These are phyloP conservation scores for Seladonia tumulorum DNA, from an alignment of 2,888 invertebrate genomes.

Conservation along the genomic window DNA sequence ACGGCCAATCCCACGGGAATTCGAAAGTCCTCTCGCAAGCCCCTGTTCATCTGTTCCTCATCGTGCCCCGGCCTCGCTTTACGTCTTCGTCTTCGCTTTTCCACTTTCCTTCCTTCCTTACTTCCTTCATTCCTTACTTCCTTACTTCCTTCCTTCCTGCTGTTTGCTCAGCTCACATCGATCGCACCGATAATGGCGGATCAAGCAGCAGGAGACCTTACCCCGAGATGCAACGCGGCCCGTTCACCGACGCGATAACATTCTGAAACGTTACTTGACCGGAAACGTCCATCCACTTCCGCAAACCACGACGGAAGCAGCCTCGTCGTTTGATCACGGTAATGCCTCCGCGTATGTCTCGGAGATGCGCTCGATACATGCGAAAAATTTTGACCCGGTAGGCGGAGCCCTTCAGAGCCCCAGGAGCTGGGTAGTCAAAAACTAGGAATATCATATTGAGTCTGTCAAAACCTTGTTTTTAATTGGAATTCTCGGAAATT, in stretches of 20 bases:
- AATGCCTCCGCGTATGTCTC: neutral
- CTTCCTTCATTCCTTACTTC: neutral
- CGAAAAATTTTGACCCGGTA: neutral
- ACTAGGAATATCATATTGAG: neutral
- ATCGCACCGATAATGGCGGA: constrained; percentile 55
- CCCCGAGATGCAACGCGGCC: constrained; percentile 16
- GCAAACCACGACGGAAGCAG: neutral
- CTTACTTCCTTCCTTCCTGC: neutral
- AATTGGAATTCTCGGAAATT: too few relatives aligned
- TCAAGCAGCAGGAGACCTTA: constrained; percentile 34
- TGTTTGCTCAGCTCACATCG: constrained; percentile 35
- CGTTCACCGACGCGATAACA: neutral
- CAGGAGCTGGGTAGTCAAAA: neutral
- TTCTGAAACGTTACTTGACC: neutral
- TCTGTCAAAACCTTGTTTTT: too few relatives aligned
- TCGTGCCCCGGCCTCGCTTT: constrained; percentile 21
- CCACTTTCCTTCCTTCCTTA: neutral
- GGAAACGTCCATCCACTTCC: neutral
- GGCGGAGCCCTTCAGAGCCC: too few relatives aligned
- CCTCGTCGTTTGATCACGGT: neutral
- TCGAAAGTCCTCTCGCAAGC: constrained; percentile 62
- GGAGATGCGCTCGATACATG: neutral
- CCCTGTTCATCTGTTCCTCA: constrained; percentile 61
- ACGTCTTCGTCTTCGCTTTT: constrained; percentile 36
- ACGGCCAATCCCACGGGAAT: constrained; percentile 72